These are phyloP conservation scores for Takifugu bimaculatus DNA, from an alignment of 2,113 vertebrate genomes.

Conservation along the genomic window DNA sequence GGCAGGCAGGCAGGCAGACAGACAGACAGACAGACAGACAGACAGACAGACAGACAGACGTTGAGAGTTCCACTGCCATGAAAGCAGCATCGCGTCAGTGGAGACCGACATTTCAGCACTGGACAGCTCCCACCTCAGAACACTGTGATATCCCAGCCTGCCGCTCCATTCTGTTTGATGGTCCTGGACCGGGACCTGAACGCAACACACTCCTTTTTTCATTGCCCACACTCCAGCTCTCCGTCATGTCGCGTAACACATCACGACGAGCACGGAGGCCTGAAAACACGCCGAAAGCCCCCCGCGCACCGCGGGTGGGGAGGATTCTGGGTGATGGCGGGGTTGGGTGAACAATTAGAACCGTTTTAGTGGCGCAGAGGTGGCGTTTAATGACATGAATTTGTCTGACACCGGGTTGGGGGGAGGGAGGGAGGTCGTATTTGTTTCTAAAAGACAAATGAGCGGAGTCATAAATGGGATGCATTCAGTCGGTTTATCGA, in stretches of 20 bases:
- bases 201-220: not conserved
- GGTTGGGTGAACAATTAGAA: not conserved
- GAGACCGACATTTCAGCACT: slow-evolving; percentile 65
- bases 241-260: slow-evolving; percentile 10
- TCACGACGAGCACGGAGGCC: slow-evolving; percentile 26
- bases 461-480: not conserved
- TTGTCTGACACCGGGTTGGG: too few relatives aligned
- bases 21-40: slow-evolving; percentile 10
- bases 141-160: not conserved
- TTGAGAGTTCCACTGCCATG: not conserved
- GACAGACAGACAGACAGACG: slow-evolving; percentile 10
- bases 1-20: slow-evolving; percentile 6
- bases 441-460: not conserved
- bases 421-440: too few relatives aligned
- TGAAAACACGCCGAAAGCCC: slow-evolving; percentile 25
- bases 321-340: slow-evolving; percentile 5
- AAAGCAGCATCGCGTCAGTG: slow-evolving; percentile 30
- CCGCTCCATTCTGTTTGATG: slow-evolving; percentile 12
- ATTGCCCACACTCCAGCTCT: not conserved
- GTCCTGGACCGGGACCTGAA: not conserved
- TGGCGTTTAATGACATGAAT: too few relatives aligned
- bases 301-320: slow-evolving; percentile 39
- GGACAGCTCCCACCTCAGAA: slow-evolving; percentile 56
- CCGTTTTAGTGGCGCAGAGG: not conserved
- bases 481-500: not conserved